Conservation (phyloP, 2,888 invertebrate genomes). For the Pollenia amentaria region DNA sequence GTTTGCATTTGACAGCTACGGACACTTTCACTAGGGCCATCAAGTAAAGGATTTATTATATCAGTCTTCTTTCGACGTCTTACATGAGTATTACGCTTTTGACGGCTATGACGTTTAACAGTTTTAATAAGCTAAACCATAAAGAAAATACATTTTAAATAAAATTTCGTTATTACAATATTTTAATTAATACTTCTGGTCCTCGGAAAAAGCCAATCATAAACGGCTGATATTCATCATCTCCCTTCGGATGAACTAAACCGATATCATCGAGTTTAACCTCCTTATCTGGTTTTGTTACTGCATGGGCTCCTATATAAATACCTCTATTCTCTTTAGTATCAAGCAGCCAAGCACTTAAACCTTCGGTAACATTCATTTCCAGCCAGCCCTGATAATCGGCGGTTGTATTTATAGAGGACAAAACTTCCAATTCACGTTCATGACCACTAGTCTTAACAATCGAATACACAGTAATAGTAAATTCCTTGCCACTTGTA, state of each 20-base stretch:
- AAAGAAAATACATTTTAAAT: constrained; percentile 10
- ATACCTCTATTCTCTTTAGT: constrained; percentile 93
- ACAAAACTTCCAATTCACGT: constrained; percentile 90
- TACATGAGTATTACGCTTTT: constrained; percentile 80
- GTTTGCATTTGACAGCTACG: constrained; percentile 95
- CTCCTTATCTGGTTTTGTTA: constrained; percentile 91
- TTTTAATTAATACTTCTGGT: constrained; percentile 85
- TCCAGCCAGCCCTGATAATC: constrained; percentile 94
- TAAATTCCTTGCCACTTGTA: constrained; percentile 81
- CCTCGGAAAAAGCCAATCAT: constrained; percentile 95
- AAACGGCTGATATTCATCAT: constrained; percentile 95
- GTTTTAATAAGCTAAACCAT: constrained; percentile 79
- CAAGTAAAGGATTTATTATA: constrained; percentile 81
- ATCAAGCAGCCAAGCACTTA: constrained; percentile 90
- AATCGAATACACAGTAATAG: constrained; percentile 83
- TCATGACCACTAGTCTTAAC: constrained; percentile 83
- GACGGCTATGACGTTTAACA: constrained; percentile 78
- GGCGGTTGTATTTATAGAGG: constrained; percentile 91
- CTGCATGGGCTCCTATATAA: constrained; percentile 91
- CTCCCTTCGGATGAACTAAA: constrained; percentile 90
- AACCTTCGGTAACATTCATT: constrained; percentile 92
- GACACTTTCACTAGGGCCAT: constrained; percentile 82
- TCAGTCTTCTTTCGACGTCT: constrained; percentile 83
- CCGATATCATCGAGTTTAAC: constrained; percentile 94
- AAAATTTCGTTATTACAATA: not conserved